Conservation (phyloP, 2,888 invertebrate genomes). For the Falcaria lacertinaria region DNA sequence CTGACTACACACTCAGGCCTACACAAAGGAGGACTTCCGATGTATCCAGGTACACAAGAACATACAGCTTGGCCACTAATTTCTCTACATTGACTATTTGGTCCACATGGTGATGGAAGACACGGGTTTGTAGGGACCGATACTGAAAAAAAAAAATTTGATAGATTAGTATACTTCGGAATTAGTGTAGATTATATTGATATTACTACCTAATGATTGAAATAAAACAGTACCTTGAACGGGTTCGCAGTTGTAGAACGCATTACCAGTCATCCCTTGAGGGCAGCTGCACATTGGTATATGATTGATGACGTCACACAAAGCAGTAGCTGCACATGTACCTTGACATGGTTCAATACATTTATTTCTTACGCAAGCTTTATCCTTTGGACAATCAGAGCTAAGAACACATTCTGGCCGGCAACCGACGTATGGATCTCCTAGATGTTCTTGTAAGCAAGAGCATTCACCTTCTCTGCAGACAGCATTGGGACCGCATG, state of each 20-base stretch:
- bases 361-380: constrained; percentile 83
- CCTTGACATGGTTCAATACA: constrained; percentile 85
- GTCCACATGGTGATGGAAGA: constrained; percentile 86
- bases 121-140: constrained; percentile 81
- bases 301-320: constrained; percentile 86
- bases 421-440: constrained; percentile 84
- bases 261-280: constrained; percentile 84
- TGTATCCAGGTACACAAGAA: constrained; percentile 84
- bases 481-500: constrained; percentile 82
- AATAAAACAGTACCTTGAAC: constrained; percentile 52
- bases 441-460: constrained; percentile 81
- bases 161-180: too few species aligned
- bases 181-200: neutral
- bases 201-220: neutral
- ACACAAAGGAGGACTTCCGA: constrained; percentile 86
- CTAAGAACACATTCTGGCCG: constrained; percentile 85
- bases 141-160: constrained; percentile 36
- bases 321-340: constrained; percentile 84
- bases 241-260: constrained; percentile 81
- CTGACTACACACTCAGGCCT: constrained; percentile 88
- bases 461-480: constrained; percentile 80
- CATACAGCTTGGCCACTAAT: constrained; percentile 85
- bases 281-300: constrained; percentile 86
- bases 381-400: constrained; percentile 82
- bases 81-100: constrained; percentile 85